Evolutionary conservation across 2,113 vertebrate genomes (phyloP).

Genomic region (Myotis yumanensis): DNA sequence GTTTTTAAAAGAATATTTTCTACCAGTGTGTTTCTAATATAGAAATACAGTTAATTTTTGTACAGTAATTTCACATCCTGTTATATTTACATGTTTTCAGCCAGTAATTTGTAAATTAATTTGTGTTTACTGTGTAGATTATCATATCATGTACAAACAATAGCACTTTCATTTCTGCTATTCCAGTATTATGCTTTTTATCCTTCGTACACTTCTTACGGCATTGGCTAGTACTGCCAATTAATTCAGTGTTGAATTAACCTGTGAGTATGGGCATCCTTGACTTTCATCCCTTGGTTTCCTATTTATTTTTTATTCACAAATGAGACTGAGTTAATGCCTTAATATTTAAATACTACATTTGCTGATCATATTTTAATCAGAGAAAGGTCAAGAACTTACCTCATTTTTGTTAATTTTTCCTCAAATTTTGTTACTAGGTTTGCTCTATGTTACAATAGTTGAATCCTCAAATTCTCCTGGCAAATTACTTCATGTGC

Average conservation of each 20-base stretch:
- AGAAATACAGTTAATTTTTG: conserved; percentile 1
- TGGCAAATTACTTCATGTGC: not conserved
- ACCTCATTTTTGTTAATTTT: conserved; percentile 1
- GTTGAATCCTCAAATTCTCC: not conserved
- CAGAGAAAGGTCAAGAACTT: not conserved
- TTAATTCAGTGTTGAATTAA: not conserved
- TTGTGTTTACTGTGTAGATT: not conserved
- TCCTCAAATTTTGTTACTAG: not conserved
- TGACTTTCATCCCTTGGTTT: not conserved
- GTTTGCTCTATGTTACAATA: not conserved
- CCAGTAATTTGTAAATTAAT: not conserved
- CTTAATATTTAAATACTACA: conserved; percentile 1
- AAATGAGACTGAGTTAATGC: not conserved
- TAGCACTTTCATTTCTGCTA: not conserved
- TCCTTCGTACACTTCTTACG: not conserved
- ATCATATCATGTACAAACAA: not conserved
- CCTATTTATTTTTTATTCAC: not conserved
- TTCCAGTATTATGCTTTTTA: not conserved
- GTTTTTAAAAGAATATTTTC: conserved; percentile 31
- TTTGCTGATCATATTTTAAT: conserved; percentile 31
- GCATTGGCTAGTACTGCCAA: not conserved
- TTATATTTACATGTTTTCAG: not conserved
- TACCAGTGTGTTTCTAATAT: not conserved
- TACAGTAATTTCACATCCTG: not conserved
- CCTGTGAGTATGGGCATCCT: not conserved